Base-by-base conservation (phyloP, 2,797 vertebrate genomes). In the Coccyzus lansbergi region DNA sequence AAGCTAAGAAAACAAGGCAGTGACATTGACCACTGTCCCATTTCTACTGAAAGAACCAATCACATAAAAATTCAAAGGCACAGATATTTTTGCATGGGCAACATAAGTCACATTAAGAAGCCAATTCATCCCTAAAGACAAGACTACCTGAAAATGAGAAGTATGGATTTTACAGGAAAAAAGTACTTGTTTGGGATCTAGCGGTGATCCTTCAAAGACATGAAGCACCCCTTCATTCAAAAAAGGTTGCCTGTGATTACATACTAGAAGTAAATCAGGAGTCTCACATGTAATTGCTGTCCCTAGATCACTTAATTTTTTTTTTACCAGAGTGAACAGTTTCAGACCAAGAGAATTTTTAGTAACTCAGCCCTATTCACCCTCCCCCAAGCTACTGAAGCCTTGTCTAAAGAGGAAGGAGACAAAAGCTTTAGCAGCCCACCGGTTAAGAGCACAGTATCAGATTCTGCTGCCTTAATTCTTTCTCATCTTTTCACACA, bases 241-340 rank as follows among this genome's bases (percentile, higher is more conserved):
- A 82, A 76, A 34, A 64, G 34, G 10, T 7, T 75, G 38, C 49
- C 53, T 87, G 29, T 74, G n/a, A 63, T 19, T 59, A 52, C n/a
- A 24, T n/a, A 72, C 5, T 20, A 53, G 19, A 80, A 82, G 21
- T 51, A 68, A 60, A 80, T 26, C 38, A 49, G 58, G 4, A 93
- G 29, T 44, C 55, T 86, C 46, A 49, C 12, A 42, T 3, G 4
- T 2, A 77, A 52, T 29, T 86, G 60, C 64, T 92, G 42, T 65
- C 25, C 14, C 15, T 1, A 68, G 8, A 46, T 38, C 62, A 74
- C 33, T 16, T 2, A 1, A 29, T 28, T 62, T 36, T 46, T 2
- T 18, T 2, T 19, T 18, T 12, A 31, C 33, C 0, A 2, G 0
- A 84, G 38, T 3, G 20, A 13, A 53, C 4, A 58, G 25, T n/a